A percentile compares a stretch with the other conserved stretches of the same genome.
These are phyloP conservation scores for Congeria kusceri DNA, from an alignment of 2,888 invertebrate species.

Conservation along the genomic window DNA sequence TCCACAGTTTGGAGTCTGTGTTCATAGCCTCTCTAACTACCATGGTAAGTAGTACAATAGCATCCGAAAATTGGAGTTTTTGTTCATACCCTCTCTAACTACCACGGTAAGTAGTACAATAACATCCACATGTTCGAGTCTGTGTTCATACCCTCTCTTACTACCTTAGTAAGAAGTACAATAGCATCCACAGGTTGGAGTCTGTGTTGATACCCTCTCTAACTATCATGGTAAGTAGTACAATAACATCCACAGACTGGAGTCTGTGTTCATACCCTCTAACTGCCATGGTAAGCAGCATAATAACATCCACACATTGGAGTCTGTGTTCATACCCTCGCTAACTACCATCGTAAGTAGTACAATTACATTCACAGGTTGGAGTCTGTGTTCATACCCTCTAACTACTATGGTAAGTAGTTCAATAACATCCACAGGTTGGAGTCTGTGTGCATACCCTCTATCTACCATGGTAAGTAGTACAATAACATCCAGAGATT, in stretches of 20 bases:
- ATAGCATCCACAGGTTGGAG: conserved; percentile 86
- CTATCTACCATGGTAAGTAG: conserved; percentile 84
- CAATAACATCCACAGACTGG: conserved; percentile 87
- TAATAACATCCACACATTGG: conserved; percentile 87
- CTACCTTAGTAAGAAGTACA: conserved; percentile 87
- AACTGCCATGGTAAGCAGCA: conserved; percentile 87
- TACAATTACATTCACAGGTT: conserved; percentile 88
- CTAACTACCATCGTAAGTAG: conserved; percentile 84
- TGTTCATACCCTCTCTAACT: conserved; percentile 82
- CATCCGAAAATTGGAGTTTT: conserved; percentile 86
- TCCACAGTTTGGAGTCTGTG: conserved; percentile 86
- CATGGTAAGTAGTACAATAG: conserved; percentile 87
- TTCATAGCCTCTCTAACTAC: conserved; percentile 83
- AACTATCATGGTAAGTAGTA: conserved; percentile 87
- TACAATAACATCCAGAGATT: conserved; percentile 88
- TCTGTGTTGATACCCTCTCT: conserved; percentile 83
- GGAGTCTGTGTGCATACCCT: conserved; percentile 83
- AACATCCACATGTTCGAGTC: conserved; percentile 86
- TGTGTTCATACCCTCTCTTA: conserved; percentile 81
- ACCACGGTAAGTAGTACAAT: conserved; percentile 87
- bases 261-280: conserved; percentile 83
- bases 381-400: conserved; percentile 83
- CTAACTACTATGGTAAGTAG: conserved; percentile 83
- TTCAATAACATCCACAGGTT: conserved; percentile 88
- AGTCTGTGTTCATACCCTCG: conserved; percentile 83